phyloP scores from a whole-genome alignment of 2,888 invertebrate species.

The Caenorhabditis drosophilae region DNA sequence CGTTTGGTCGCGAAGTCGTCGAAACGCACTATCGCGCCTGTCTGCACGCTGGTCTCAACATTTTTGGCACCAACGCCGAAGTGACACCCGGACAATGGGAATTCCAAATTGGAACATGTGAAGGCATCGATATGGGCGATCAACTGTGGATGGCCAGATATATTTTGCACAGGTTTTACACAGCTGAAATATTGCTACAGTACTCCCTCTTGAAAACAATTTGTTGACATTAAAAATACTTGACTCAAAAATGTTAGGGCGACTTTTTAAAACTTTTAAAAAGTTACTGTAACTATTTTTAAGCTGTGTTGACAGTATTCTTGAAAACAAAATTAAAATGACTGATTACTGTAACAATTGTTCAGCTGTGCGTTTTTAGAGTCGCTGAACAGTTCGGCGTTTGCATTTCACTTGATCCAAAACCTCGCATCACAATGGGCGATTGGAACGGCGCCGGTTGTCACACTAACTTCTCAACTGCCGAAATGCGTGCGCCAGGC shows the following conservation, averaged over 20 bases:
- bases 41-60: constrained; percentile 87
- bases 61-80: constrained; percentile 84
- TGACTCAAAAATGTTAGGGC: too few relatives aligned
- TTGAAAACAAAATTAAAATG: too few relatives aligned
- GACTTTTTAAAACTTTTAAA: too few relatives aligned
- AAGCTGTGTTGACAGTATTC: too few relatives aligned
- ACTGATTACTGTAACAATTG: too few relatives aligned
- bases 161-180: constrained; percentile 68
- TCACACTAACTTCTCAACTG: constrained; percentile 90
- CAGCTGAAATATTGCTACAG: neutral
- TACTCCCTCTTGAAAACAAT: neutral
- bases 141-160: constrained; percentile 72
- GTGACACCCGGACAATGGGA: constrained; percentile 63
- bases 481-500: constrained; percentile 78
- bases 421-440: constrained; percentile 68
- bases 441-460: constrained; percentile 96
- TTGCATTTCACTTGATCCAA: constrained; percentile 71
- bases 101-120: constrained; percentile 72
- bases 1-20: constrained; percentile 91
- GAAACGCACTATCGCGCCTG: constrained; percentile 94
- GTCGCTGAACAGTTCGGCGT: constrained; percentile 73
- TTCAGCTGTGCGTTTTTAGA: too few relatives aligned
- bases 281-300: too few relatives aligned
- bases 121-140: constrained; percentile 72
- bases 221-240: too few relatives aligned